Evolutionary conservation across 2,113 vertebrate species (phyloP).

Genomic region (Indri indri): DNA sequence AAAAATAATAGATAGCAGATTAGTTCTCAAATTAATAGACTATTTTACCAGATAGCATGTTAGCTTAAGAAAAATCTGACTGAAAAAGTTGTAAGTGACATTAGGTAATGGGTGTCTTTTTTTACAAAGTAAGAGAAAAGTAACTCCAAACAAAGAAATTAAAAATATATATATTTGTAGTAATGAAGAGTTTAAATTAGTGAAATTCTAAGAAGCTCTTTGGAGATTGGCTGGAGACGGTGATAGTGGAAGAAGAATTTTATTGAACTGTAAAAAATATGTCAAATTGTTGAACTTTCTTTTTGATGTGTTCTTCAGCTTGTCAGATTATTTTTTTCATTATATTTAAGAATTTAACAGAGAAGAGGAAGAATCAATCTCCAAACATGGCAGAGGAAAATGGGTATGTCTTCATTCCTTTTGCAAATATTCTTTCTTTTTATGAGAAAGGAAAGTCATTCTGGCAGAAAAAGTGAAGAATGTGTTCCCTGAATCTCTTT

Average conservation of each 20-base stretch:
- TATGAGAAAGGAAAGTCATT: constrained; percentile 9
- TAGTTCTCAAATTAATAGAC: constrained; percentile 53
- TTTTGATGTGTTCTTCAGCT: constrained; percentile 37
- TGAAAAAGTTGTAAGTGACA: background rate
- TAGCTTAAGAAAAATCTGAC: constrained; percentile 25
- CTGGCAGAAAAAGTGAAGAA: constrained; percentile 16
- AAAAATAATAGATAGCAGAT: constrained; percentile 56
- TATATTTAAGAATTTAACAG: constrained; percentile 30
- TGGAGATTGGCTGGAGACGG: background rate
- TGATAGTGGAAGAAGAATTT: constrained; percentile 24
- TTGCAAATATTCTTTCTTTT: constrained; percentile 49
- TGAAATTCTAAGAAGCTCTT: background rate
- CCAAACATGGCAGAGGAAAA: constrained; percentile 33
- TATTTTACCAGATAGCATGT: constrained; percentile 16
- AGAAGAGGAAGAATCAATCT: constrained; percentile 10
- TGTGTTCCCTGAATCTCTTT: background rate
- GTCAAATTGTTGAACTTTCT: constrained; percentile 34
- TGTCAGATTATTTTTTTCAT: constrained; percentile 32
- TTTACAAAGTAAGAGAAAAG: background rate
- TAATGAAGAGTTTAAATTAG: background rate
- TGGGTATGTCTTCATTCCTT: constrained; percentile 44
- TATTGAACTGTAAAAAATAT: constrained; percentile 5
- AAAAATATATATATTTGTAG: background rate
- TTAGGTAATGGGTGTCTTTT: background rate
- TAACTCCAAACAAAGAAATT: background rate